Percentiles rank a stretch among this genome's conserved stretches.
These are phyloP conservation scores for Pandemis cinnamomeana DNA, from an alignment of 2,888 invertebrate species.

Conservation along the genomic window DNA sequence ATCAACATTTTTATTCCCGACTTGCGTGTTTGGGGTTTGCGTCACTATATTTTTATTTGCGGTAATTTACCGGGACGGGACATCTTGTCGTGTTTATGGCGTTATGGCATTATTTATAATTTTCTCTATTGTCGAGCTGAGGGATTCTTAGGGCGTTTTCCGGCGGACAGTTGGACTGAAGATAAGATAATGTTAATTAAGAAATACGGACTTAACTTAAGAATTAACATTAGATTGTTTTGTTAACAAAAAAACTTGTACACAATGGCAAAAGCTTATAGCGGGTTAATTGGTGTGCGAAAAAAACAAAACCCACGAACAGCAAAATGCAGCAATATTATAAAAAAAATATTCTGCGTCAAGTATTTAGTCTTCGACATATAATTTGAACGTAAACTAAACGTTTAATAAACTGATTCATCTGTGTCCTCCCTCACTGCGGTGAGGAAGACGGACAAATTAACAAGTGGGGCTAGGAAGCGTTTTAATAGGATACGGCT, in stretches of 20 bases:
- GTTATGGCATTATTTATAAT: constrained; percentile 40
- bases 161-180: not conserved
- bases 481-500: constrained; percentile 34
- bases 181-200: too few species aligned
- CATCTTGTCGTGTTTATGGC: constrained; percentile 36
- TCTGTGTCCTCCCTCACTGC: constrained; percentile 8
- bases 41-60: constrained; percentile 42
- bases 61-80: constrained; percentile 37
- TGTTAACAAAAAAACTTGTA: too few species aligned
- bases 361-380: too few species aligned
- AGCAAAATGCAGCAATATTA: too few species aligned
- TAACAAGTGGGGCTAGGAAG: constrained; percentile 52
- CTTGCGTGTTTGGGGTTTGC: constrained; percentile 37
- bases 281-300: too few species aligned
- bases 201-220: too few species aligned
- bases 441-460: constrained; percentile 49
- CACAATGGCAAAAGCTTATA: too few species aligned
- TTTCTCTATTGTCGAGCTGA: constrained; percentile 14
- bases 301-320: too few species aligned
- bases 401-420: not conserved
- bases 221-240: too few species aligned
- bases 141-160: not conserved
- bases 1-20: constrained; percentile 44
- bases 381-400: not conserved
- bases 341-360: too few species aligned